Conservation (phyloP, 2,888 invertebrate genomes). For the Empis livida region DNA sequence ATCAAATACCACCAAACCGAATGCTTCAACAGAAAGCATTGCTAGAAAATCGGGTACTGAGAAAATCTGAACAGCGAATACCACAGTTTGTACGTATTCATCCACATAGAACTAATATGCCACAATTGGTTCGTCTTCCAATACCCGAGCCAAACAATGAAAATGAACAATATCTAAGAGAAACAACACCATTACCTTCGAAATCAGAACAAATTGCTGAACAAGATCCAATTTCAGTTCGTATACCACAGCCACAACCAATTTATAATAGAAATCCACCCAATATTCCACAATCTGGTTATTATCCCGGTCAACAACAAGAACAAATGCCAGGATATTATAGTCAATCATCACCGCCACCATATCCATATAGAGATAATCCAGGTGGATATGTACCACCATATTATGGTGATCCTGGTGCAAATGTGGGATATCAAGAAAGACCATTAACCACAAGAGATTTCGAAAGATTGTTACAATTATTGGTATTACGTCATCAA, state of each 20-base stretch:
- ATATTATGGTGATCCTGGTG: slow-evolving; percentile 18
- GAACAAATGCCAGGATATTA: slow-evolving; percentile 24
- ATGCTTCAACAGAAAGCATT: slow-evolving; percentile 15
- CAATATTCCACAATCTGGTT: neutral
- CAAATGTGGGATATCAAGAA: slow-evolving; percentile 41
- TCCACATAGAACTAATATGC: slow-evolving; percentile 1
- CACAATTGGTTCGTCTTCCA: slow-evolving; percentile 32
- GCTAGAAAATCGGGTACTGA: slow-evolving; percentile 9
- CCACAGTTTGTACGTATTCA: slow-evolving; percentile 38
- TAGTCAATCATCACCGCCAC: slow-evolving; percentile 21
- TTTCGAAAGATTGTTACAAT: slow-evolving; percentile 51
- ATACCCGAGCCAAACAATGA: slow-evolving; percentile 5
- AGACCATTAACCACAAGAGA: slow-evolving; percentile 60
- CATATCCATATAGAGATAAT: slow-evolving; percentile 11
- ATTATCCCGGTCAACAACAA: slow-evolving; percentile 23
- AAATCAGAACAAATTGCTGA: slow-evolving; percentile 8
- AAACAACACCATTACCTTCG: slow-evolving; percentile 15
- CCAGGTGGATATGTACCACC: slow-evolving; percentile 22
- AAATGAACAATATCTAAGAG: slow-evolving; percentile 19
- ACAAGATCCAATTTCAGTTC: slow-evolving; percentile 8
- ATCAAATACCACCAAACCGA: slow-evolving; percentile 41
- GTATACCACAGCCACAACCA: slow-evolving; percentile 6
- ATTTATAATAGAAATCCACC: slow-evolving; percentile 6
- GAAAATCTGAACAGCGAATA: slow-evolving; percentile 9
- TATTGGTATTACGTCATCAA: slow-evolving; percentile 50